Base-by-base conservation (phyloP, 2,888 invertebrate species). In the Drosophila lacicola region DNA sequence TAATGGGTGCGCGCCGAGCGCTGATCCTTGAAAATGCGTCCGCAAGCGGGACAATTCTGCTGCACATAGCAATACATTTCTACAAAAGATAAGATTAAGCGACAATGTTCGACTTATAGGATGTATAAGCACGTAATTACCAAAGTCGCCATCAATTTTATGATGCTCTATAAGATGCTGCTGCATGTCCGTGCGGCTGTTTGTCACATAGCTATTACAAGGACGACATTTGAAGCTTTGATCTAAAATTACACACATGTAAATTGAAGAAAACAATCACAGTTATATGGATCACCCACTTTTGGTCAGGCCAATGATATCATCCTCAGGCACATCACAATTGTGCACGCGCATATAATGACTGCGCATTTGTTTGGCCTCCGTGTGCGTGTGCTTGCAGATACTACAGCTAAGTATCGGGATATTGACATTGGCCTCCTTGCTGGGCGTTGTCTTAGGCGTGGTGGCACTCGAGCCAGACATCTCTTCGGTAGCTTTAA, bases 1-100 rank as follows among this genome's bases (percentile, higher is more conserved):
- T 83, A 90, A 49, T 90, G 90, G 11, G 86, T 88, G 17, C 84
- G 79, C 4, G 82, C 81, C 2, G 88, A 81, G 6, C 87, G 80
- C 41, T 78, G 84, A 66, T 88, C 80, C 39, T 76, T 88, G 25
- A 90, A 90, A 8, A 79, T 73, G 10, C 90, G 83, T 14, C 79
- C 66, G 53, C 90, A 90, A 2, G 84, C 78, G 1, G 90, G 89
- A 37, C 90, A 90, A 49, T 82, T 76, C 41, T 72, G 75, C 53
- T 79, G 82, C 33, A 87, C 82, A 51, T 88, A 87, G 17, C 88
- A 78, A 64, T 76, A 83, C 66, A 82, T 75, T 67, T 85, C 87
- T 89, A 44, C 11, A 63, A 44, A 4, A 10, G 4, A 4, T 5
- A 57, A 19, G 2, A 14, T 21, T 3, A 4, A 14, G 10, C 1